Base-by-base conservation (phyloP, 2,888 invertebrate species). In the Entomobrya proxima region DNA sequence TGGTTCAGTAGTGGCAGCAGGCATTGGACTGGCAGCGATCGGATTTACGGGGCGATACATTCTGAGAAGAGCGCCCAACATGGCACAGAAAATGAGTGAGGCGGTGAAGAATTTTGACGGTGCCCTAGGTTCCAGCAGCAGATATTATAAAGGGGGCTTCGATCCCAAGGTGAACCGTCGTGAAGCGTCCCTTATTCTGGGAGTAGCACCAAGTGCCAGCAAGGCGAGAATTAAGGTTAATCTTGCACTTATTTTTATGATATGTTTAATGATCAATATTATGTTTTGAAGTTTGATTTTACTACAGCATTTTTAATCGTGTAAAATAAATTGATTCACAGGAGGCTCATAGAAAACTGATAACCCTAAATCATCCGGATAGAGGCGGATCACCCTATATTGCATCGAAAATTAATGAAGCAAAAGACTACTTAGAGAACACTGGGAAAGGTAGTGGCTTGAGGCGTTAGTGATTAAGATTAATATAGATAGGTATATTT, bases 391-490 rank as follows among this genome's bases (percentile, higher is more conserved):
- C 99, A 3, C 99, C 99, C 0, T 97, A 98, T 91, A 92, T 99
- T 87, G 99, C 99, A 86, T 96, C 99, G 5, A 99, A 99, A 94
- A 98, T 99, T 88, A 99, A 99, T 92, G 98, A 99, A 94, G 99
- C 99, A 0, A 99, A 99, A 92, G 99, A 99, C 92, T 94, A 96
- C 81, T 92, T 99, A 91, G 98, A 98, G 82, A 88, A 74, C 74
- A 30, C 55, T 50, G 44, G 64, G 11, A 37, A 58, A 2, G 30
- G 64, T 18, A 78, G 78, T 64, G 64, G 78, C 5, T 27, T 76
- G 21, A 55, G 76, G 24, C n/a, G n/a, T n/a, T 69, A 69, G n/a
- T n/a, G n/a, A n/a, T n/a, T n/a, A n/a, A n/a, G n/a, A n/a, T n/a
- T n/a, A n/a, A n/a, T n/a, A n/a, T n/a, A n/a, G n/a, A n/a, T n/a